Base-by-base conservation (phyloP, 2,888 invertebrate genomes). In the Aleiodes alternator region DNA sequence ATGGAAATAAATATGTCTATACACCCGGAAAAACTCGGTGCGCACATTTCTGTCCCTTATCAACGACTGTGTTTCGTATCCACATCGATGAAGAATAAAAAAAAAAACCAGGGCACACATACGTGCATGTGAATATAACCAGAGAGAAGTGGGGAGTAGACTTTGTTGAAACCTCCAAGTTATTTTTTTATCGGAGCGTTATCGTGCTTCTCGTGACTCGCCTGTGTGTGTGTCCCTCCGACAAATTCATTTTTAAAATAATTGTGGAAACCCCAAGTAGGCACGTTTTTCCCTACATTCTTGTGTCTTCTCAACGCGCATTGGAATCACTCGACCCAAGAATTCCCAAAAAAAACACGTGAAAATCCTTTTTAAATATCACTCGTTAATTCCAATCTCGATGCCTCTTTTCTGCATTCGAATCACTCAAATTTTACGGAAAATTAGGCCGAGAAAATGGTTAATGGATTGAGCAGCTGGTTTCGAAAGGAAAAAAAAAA, bases 241-340 rank as follows among this genome's bases (percentile, higher is more conserved):
- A 8, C 51, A n/a, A 68, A 29, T 48, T 11, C 61, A 61, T 14
- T 11, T 23, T 23, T 23, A 23, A 14, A 34, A 34, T 14, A 61
- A 59, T 7, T 57, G 12, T n/a, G 34, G 43, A 64, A 43, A 34
- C 55, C 11, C 43, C 29, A 14, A 69, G 12, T 34, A 57, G 31
- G 61, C 23, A 23, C 64, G 77, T 59, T 43, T 29, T 12, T n/a
- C 57, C 71, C 7, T 51, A 8, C n/a, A 0, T 9, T n/a, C 51
- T 68, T 2, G 29, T 68, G 23, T 72, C 34, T 68, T 79, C 76
- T 80, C 77, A 82, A 83, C 86, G 82, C 83, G 87, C 88, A 85
- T 88, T 87, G 85, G 85, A 88, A 86, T 88, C 88, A 86, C 87
- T 55, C 69, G 57, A 11, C 7, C 14, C 7, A 16, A 16, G 8